These are phyloP conservation scores for Oncorhynchus mykiss DNA, from an alignment of 2,113 vertebrate species.

Conservation along the genomic window DNA sequence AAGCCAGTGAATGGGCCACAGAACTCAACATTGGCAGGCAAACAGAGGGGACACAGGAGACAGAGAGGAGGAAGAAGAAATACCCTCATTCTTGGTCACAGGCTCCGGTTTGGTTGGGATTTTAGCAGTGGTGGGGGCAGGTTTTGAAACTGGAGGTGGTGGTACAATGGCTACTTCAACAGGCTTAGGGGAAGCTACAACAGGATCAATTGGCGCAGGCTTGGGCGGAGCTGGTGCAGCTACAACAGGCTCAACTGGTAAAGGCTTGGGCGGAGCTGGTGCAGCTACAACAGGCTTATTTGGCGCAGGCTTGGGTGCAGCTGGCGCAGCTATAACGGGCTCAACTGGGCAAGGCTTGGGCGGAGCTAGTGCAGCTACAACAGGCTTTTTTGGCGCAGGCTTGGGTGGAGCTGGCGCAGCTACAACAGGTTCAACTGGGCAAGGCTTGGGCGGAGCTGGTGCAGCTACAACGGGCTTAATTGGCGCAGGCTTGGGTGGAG, in stretches of 20 bases:
- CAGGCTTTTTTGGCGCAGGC: conserved; percentile 21
- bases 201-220: conserved; percentile 13
- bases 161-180: conserved; percentile 47
- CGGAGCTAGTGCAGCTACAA: conserved; percentile 30
- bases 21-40: not conserved
- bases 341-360: conserved; percentile 23
- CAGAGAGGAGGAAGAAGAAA: conserved; percentile 56
- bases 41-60: conserved; percentile 32
- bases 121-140: conserved; percentile 65
- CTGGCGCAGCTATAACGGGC: not conserved
- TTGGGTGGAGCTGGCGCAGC: not conserved
- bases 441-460: conserved; percentile 22
- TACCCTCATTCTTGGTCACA: conserved; percentile 94
- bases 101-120: conserved; percentile 77
- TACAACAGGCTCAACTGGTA: conserved; percentile 45
- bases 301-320: conserved; percentile 33
- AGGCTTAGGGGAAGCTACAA: conserved; percentile 27
- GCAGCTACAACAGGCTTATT: conserved; percentile 29
- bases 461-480: not conserved
- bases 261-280: conserved; percentile 37
- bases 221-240: conserved; percentile 18
- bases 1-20: not conserved
- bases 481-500: not conserved
- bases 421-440: not conserved
- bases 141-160: conserved; percentile 51